phyloP scores from a whole-genome alignment of 2,797 vertebrate genomes.

The Cephalopachus bancanus region DNA sequence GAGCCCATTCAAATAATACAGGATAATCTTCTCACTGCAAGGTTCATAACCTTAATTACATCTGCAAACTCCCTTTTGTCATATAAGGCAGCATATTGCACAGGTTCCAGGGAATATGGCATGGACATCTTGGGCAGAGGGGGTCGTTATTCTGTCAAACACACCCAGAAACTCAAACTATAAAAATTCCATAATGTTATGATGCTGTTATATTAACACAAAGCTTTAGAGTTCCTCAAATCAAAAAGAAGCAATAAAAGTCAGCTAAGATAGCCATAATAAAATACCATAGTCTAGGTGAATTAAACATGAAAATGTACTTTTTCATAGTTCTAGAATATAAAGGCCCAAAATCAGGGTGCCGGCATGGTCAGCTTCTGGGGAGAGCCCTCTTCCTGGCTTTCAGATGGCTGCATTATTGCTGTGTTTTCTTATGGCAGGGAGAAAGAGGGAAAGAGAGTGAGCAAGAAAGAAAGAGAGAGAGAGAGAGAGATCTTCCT shows the following conservation, averaged over 20 bases:
- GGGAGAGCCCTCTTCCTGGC: neutral
- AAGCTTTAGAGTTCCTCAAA: conserved; percentile 17
- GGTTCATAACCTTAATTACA: neutral
- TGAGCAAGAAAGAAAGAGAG: neutral
- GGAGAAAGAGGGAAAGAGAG: neutral
- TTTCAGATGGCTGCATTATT: neutral
- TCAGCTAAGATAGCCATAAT: neutral
- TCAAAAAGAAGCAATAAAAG: neutral
- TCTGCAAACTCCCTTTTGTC: neutral
- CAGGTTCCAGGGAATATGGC: neutral
- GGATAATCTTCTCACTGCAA: neutral
- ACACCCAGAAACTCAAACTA: neutral
- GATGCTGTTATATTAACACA: neutral
- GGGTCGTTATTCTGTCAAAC: neutral
- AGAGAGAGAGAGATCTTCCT: neutral
- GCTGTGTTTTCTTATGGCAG: neutral
- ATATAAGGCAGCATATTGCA: neutral
- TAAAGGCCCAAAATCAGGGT: neutral
- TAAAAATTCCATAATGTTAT: neutral
- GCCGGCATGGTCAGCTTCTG: neutral
- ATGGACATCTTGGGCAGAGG: too few species aligned
- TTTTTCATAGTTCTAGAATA: neutral
- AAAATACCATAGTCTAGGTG: neutral
- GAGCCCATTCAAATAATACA: neutral
- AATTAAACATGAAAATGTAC: neutral